Percentiles rank a stretch among this genome's conserved stretches.
These are phyloP conservation scores for Aplocera efformata DNA, from an alignment of 2,888 invertebrate genomes.

Conservation along the genomic window DNA sequence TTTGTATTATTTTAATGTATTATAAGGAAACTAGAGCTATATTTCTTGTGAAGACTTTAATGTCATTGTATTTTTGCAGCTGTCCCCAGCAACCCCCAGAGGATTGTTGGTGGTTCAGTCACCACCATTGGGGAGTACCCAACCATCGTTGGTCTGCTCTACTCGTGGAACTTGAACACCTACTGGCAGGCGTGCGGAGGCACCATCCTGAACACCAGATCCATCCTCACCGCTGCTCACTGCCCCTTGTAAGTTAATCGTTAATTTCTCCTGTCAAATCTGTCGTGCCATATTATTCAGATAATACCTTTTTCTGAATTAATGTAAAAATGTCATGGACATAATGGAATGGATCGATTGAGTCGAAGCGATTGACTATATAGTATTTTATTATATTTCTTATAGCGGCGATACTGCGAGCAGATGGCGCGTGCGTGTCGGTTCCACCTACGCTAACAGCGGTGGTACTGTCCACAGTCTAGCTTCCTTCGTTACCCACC, in stretches of 20 bases:
- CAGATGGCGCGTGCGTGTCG: slow-evolving; percentile 46
- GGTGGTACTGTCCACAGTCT: slow-evolving; percentile 42
- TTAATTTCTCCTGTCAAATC: slow-evolving; percentile 15
- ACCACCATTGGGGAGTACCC: slow-evolving; percentile 42
- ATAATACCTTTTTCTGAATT: no score
- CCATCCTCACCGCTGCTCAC: slow-evolving; percentile 42
- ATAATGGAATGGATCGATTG: no score
- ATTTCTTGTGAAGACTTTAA: no score
- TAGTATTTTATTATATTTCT: no score
- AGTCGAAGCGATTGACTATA: no score
- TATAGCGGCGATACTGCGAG: slow-evolving; percentile 29
- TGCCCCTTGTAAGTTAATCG: slow-evolving; percentile 39
- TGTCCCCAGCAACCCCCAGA: slow-evolving; percentile 27
- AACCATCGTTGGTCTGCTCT: slow-evolving; percentile 34
- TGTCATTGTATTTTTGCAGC: slow-evolving; percentile 8
- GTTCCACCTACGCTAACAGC: slow-evolving; percentile 45
- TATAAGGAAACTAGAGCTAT: neutral
- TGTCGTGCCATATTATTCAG: no score
- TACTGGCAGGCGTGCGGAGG: slow-evolving; percentile 44
- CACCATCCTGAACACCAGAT: slow-evolving; percentile 38
- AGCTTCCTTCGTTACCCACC: slow-evolving; percentile 37
- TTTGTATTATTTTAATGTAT: slow-evolving; percentile 1
- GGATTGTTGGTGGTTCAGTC: slow-evolving; percentile 46
- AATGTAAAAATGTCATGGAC: no score
- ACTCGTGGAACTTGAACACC: slow-evolving; percentile 22